Percentiles rank a stretch among this genome's conserved stretches.
These are phyloP conservation scores for Brachylomia viminalis DNA, from an alignment of 2,888 invertebrate genomes.

Conservation along the genomic window DNA sequence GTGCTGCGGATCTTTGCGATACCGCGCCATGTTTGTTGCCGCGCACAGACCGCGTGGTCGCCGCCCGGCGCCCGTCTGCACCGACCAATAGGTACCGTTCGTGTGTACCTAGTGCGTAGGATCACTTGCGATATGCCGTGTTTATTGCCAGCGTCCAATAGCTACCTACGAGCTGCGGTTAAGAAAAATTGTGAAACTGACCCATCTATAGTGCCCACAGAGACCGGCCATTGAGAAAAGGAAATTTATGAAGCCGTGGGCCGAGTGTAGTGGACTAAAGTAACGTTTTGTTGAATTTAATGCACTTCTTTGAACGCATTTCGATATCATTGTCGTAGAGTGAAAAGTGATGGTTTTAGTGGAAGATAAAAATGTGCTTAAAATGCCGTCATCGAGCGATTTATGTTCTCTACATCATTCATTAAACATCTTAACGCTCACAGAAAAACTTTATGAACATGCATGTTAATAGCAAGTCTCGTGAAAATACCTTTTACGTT, in stretches of 20 bases:
- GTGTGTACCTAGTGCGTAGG: constrained; percentile 81
- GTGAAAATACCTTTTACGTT: not conserved
- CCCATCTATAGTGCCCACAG: constrained; percentile 26
- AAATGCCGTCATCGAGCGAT: not conserved
- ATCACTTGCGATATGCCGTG: constrained; percentile 79
- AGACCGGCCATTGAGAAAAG: constrained; percentile 40
- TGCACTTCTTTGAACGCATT: constrained; percentile 38
- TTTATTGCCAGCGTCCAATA: constrained; percentile 76
- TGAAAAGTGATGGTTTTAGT: constrained; percentile 32
- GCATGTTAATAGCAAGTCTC: not conserved
- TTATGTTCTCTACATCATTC: not conserved
- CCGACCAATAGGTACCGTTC: constrained; percentile 70
- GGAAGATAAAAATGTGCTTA: not conserved
- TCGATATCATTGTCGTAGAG: constrained; percentile 38
- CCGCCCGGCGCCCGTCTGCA: constrained; percentile 70
- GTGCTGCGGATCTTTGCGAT: constrained; percentile 22
- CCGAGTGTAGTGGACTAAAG: constrained; percentile 30
- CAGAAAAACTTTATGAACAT: constrained; percentile 7
- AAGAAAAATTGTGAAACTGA: constrained; percentile 65
- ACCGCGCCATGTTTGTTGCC: constrained; percentile 18
- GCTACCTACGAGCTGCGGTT: constrained; percentile 67
- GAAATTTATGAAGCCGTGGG: constrained; percentile 66
- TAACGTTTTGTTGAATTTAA: constrained; percentile 47
- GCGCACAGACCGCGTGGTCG: constrained; percentile 41
- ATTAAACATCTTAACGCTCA: not conserved